phyloP scores from a whole-genome alignment of 2,888 invertebrate species.

The Folsomia manolachei region DNA sequence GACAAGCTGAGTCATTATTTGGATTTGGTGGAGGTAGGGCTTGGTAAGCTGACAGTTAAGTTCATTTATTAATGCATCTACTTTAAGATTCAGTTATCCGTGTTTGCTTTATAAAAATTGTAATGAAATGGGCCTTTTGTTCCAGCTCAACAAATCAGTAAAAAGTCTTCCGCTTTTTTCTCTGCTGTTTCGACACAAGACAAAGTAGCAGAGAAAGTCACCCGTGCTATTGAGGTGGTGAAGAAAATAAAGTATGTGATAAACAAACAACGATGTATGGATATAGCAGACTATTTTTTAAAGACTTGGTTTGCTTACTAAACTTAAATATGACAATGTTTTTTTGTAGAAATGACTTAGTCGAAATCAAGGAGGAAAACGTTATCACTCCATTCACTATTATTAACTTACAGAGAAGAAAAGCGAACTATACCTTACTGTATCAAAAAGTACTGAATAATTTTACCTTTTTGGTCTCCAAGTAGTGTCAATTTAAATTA shows the following conservation, averaged over 20 bases:
- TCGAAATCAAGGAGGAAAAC: slow-evolving; percentile 71
- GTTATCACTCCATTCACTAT: slow-evolving; percentile 77
- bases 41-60: slow-evolving; percentile 53
- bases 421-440: slow-evolving; percentile 52
- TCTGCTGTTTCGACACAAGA: slow-evolving; percentile 98
- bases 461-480: not conserved
- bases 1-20: slow-evolving; percentile 80
- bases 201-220: slow-evolving; percentile 91
- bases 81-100: not conserved
- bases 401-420: slow-evolving; percentile 57
- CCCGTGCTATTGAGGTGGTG: slow-evolving; percentile 74
- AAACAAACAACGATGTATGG: no score
- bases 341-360: slow-evolving; percentile 65
- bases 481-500: not conserved
- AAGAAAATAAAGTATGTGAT: slow-evolving; percentile 53
- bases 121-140: not conserved
- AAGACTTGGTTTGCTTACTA: no score
- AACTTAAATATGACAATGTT: not conserved
- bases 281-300: no score
- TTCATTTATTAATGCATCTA: not conserved
- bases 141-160: slow-evolving; percentile 80
- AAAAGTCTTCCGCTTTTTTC: slow-evolving; percentile 95
- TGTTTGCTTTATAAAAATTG: not conserved
- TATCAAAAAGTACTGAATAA: slow-evolving; percentile 54
- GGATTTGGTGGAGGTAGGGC: slow-evolving; percentile 90